These are phyloP conservation scores for Agrochola lychnidis DNA, from an alignment of 2,888 invertebrate species.

Conservation along the genomic window DNA sequence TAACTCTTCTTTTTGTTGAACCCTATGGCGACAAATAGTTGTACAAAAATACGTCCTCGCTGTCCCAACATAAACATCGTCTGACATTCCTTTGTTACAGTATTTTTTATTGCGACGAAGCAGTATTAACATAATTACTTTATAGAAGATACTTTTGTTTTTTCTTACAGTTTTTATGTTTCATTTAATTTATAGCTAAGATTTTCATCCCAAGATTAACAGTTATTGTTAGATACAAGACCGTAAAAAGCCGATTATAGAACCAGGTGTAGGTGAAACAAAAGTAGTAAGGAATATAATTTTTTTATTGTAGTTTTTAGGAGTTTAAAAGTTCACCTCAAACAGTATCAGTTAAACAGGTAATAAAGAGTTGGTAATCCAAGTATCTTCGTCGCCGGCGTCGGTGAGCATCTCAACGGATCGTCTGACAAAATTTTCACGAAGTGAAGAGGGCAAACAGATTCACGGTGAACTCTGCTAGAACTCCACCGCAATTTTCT, in stretches of 20 bases:
- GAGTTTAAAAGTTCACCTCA: background rate
- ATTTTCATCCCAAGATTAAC: constrained; percentile 23
- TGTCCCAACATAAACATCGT: constrained; percentile 27
- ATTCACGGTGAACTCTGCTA: constrained; percentile 28
- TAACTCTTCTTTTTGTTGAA: constrained; percentile 20
- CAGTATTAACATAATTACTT: constrained; percentile 22
- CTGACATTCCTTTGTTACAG: constrained; percentile 11
- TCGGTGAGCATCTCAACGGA: constrained; percentile 12
- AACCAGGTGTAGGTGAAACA: no score
- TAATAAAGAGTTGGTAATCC: constrained; percentile 23
- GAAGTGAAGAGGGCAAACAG: constrained; percentile 38
- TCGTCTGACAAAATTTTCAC: constrained; percentile 50
- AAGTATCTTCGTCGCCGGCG: background rate
- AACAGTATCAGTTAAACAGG: background rate
- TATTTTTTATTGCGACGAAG: constrained; percentile 16
- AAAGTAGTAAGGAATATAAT: no score
- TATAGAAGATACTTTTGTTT: constrained; percentile 10
- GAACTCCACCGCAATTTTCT: constrained; percentile 27
- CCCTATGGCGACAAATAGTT: constrained; percentile 20
- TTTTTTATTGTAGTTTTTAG: background rate
- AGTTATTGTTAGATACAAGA: background rate
- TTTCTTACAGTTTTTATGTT: constrained; percentile 19
- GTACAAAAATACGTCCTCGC: constrained; percentile 7
- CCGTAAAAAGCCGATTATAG: background rate
- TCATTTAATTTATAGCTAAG: constrained; percentile 30